phyloP scores from a whole-genome alignment of 1,140 invertebrate genomes.

The Atta texana region DNA sequence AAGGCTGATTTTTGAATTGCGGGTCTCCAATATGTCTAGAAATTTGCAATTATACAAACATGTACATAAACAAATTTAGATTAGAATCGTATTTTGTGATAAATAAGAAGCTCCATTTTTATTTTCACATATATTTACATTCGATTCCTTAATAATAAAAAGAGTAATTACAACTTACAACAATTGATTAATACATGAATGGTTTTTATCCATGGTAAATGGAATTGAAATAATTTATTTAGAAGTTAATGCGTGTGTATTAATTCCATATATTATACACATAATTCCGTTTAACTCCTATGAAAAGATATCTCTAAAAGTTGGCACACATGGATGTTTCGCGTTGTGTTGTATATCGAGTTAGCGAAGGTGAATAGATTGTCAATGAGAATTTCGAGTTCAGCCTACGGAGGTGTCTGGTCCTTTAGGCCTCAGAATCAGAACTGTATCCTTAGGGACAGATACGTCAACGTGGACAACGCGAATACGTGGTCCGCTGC shows the following conservation, averaged over 20 bases:
- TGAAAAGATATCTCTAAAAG: background rate
- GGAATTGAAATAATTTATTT: background rate
- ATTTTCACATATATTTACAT: background rate
- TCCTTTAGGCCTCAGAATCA: conserved; percentile 72
- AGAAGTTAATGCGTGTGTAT: background rate
- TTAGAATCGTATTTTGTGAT: background rate
- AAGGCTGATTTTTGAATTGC: background rate
- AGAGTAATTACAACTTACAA: background rate
- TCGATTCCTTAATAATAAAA: background rate
- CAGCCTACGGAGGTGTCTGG: conserved; percentile 63
- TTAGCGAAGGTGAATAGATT: conserved; percentile 70
- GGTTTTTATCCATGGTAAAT: background rate
- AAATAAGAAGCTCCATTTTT: background rate
- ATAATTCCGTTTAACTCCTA: background rate
- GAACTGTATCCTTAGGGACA: conserved; percentile 82
- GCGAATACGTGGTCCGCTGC: conserved; percentile 55
- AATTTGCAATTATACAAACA: background rate
- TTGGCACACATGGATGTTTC: background rate
- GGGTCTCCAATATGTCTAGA: background rate
- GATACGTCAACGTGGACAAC: conserved; percentile 84
- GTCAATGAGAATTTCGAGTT: conserved; percentile 77
- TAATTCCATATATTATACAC: background rate
- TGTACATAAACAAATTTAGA: background rate
- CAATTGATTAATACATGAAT: background rate
- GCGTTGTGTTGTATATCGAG: conserved; percentile 30